Conservation (phyloP, 2,113 vertebrate species). For the Dicaeum eximium region DNA sequence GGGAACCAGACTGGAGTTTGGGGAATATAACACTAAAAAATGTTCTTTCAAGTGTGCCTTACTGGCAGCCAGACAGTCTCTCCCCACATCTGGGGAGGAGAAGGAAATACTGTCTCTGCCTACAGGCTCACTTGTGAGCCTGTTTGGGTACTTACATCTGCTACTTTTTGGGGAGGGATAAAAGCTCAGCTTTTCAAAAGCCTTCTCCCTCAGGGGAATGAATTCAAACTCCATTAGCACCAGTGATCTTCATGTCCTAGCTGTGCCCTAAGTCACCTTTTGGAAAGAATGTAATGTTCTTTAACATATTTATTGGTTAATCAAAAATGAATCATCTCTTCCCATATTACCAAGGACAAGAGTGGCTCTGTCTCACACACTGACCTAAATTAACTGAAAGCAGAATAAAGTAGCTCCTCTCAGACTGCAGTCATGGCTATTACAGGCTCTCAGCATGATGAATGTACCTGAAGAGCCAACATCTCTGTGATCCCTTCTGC, state of each 20-base stretch:
- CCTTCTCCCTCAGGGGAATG: neutral
- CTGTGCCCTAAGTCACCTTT: neutral
- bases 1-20: neutral
- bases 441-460: neutral
- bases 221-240: neutral
- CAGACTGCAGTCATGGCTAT: neutral
- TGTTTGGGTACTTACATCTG: neutral
- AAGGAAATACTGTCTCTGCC: neutral
- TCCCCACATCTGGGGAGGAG: neutral
- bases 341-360: neutral
- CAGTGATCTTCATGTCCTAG: neutral
- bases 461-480: neutral
- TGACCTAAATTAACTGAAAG: neutral
- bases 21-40: neutral
- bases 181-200: neutral
- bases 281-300: neutral
- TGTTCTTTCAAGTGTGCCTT: neutral
- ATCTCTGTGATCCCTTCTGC: neutral
- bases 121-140: neutral
- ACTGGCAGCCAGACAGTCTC: neutral
- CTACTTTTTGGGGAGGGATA: neutral
- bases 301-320: constrained; percentile 9
- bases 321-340: neutral
- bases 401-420: neutral
- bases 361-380: neutral